These are phyloP conservation scores for Achlya flavicornis DNA, from an alignment of 2,888 invertebrate species.

Conservation along the genomic window DNA sequence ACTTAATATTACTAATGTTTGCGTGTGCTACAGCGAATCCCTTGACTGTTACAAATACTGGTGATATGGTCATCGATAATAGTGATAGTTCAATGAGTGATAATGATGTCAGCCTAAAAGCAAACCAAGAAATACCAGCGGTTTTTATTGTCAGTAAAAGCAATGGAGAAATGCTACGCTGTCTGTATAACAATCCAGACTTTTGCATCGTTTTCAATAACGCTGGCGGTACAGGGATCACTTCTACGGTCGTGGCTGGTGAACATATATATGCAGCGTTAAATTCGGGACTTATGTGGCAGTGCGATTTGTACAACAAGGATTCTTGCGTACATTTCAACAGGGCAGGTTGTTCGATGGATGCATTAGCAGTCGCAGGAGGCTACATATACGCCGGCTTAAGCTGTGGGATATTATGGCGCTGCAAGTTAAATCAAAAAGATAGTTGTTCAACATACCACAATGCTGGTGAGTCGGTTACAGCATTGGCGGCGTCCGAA, in stretches of 20 bases:
- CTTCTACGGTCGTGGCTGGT: neutral
- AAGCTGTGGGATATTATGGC: neutral
- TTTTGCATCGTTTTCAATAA: neutral
- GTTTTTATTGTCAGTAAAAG: neutral
- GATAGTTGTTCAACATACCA: neutral
- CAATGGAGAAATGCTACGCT: constrained; percentile 1
- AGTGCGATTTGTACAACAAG: neutral
- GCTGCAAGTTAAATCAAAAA: neutral
- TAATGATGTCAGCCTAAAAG: neutral
- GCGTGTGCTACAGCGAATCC: neutral
- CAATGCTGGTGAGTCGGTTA: neutral
- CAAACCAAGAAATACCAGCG: neutral
- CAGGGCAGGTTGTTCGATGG: neutral
- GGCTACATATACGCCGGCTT: neutral
- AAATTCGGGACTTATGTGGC: neutral
- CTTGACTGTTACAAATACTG: too few relatives aligned
- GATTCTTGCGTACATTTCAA: neutral
- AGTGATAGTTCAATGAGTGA: too few relatives aligned
- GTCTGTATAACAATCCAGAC: neutral
- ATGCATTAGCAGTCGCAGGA: neutral
- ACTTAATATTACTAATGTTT: neutral
- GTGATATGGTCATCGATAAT: too few relatives aligned
- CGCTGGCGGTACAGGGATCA: neutral
- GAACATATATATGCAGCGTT: neutral
- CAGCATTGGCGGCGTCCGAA: neutral